Evolutionary conservation across 2,113 vertebrate genomes (phyloP), one percentile per base, ranked within the genome.

Genomic region (Paradisaea rubra): DNA sequence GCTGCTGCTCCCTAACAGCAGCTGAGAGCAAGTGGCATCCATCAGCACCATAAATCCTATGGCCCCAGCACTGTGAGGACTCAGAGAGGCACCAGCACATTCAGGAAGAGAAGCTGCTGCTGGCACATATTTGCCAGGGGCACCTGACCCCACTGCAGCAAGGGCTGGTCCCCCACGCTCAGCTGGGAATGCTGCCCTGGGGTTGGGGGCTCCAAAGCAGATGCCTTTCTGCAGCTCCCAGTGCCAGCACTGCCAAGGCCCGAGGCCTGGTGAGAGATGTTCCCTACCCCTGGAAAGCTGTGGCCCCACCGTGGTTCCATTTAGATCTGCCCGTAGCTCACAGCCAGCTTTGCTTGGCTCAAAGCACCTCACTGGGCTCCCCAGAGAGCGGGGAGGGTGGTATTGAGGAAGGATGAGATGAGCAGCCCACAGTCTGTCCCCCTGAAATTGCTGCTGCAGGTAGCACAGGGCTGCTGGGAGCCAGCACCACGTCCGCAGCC

Each of bases 261-360:
- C 0, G 0, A 56, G 44, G n/a, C 8, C n/a, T 1, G 8, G 50
- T 28, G 45, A 68, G 47, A 91, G 53, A 50, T 15, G 35, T 31
- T 24, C 61, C n/a, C 37, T 41, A 12, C 23, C 28, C 60, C 76
- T n/a, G 27, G 56, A 57, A 39, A 0, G 0, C 45, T 2, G 0
- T 3, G 13, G 25, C 50, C 23, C 23, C 6, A 2, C 15, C 0
- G 0, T 57, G 71, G 18, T 24, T 35, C 23, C 4, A 0, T 41
- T 50, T 22, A 21, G 33, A 19, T 25, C 25, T 22, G 50, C 49
- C 49, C 0, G 2, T 4, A 56, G 71, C 66, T 73, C 45, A 24
- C 25, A 28, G 37, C 12, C 8, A 8, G 24, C 31, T 41, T 11
- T 23, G 15, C 37, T 15, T 14, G 42, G 41, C 42, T 50, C 65